Evolutionary conservation across 1,140 invertebrate species (phyloP).

Genomic region (Trichogramma pretiosum): DNA sequence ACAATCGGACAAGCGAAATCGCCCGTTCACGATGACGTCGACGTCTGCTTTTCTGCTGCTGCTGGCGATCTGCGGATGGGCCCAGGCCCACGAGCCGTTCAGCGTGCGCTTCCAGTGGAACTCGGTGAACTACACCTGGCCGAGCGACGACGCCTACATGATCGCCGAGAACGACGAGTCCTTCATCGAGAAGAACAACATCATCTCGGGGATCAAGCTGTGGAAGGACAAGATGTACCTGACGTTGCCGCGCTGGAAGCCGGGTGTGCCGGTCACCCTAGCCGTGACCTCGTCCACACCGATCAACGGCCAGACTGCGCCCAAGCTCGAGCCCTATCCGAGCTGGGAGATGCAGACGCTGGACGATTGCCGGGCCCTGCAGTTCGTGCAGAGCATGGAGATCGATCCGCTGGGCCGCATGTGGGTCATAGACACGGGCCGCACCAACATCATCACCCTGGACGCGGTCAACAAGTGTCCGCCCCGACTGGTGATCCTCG

Average conservation of each 20-base stretch:
- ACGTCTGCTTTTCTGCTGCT: too few species aligned
- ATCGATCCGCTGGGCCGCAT: slow-evolving; percentile 58
- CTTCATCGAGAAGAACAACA: slow-evolving; percentile 54
- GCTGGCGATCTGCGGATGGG: neutral
- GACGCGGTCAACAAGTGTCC: slow-evolving; percentile 47
- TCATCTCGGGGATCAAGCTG: slow-evolving; percentile 54
- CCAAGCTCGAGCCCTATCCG: slow-evolving; percentile 55
- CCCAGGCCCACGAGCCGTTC: slow-evolving; percentile 38
- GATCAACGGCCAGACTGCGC: slow-evolving; percentile 46
- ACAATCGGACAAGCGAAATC: neutral
- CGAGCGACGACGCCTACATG: slow-evolving; percentile 34
- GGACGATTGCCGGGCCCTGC: slow-evolving; percentile 53
- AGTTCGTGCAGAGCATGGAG: slow-evolving; percentile 62
- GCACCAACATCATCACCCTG: slow-evolving; percentile 43
- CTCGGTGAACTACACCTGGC: slow-evolving; percentile 37
- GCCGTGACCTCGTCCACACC: slow-evolving; percentile 46
- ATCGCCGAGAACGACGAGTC: slow-evolving; percentile 40
- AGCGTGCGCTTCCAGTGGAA: slow-evolving; percentile 43
- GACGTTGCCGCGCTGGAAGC: slow-evolving; percentile 54
- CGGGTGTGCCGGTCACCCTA: slow-evolving; percentile 59
- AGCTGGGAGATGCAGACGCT: slow-evolving; percentile 57
- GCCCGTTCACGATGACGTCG: slow-evolving; percentile 7
- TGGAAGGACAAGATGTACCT: slow-evolving; percentile 56
- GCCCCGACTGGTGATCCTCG: slow-evolving; percentile 58
- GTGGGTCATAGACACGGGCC: slow-evolving; percentile 63